Evolutionary conservation across 2,797 vertebrate genomes (phyloP), one percentile per base, ranked within the genome.

Genomic region (Pangasius larnaudii): DNA sequence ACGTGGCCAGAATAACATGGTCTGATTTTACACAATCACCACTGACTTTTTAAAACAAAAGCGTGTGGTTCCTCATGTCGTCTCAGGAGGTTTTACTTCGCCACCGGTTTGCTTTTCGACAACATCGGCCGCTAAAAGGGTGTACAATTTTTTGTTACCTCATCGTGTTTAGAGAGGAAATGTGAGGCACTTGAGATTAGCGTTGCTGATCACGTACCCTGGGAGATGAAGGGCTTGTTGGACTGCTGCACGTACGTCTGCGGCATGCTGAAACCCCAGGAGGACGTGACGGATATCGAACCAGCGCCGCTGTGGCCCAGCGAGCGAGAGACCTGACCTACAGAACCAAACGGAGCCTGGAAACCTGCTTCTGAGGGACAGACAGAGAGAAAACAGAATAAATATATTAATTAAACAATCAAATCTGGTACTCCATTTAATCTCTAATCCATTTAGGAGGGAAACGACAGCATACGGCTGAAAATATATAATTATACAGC

Each of bases 241-340:
- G 96, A 95, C 94, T 97, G 98, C 94, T 98, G 98, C 95, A 99
- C 93, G 95, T 97, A 99, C 95, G 96, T 97, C 93, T 98, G 97
- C 93, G 98, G 98, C 96, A 99, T 96, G 94, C 96, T 95, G 94
- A 98, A 99, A 94, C 97, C 96, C 98, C 98, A 99, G 92, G 98
- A 97, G 92, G 97, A 97, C 90, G 97, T 95, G 91, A 98, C 93
- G 88, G 97, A 94, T 93, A 96, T 99, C 92, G 96, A 97, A 5
- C 77, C 78, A 69, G 96, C 95, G 22, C 96, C 92, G 87, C 94
- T 95, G 93, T 97, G 98, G 91, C 99, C 98, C 98, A 98, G 98
- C 90, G 97, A 92, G 91, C 96, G 96, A 89, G 97, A 93, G 88
- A 95, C 96, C 90, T 95, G 97, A 92, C 92, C 97, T 93, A 97